Conservation (phyloP, 2,113 vertebrate genomes). For the Crotalus horridus region DNA sequence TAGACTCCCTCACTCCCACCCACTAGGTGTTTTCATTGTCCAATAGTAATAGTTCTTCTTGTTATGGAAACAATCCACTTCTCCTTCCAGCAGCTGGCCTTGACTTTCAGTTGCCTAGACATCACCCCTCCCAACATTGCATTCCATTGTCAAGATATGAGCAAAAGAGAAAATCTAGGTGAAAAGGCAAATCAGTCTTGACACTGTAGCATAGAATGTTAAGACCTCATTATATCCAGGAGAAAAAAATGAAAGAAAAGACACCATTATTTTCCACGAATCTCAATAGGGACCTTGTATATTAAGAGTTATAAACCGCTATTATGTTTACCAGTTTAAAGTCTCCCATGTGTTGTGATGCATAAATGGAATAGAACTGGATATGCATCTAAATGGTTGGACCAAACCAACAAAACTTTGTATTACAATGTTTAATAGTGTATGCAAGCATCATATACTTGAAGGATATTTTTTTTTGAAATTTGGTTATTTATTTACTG, state of each 20-base stretch:
- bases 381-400: background rate
- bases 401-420: background rate
- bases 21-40: too few relatives aligned
- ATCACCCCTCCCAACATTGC: too few relatives aligned
- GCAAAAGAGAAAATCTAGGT: too few relatives aligned
- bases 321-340: background rate
- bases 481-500: background rate
- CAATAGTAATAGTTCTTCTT: too few relatives aligned
- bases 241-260: background rate
- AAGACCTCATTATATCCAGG: background rate
- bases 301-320: background rate
- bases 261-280: background rate
- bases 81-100: too few relatives aligned
- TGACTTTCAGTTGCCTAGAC: too few relatives aligned
- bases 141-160: too few relatives aligned
- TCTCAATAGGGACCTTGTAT: background rate
- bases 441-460: background rate
- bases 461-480: background rate
- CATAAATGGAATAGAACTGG: background rate
- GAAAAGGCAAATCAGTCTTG: too few relatives aligned
- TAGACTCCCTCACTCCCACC: too few relatives aligned
- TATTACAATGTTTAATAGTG: background rate
- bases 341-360: background rate
- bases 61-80: too few relatives aligned
- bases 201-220: background rate